Conservation (phyloP, 2,888 invertebrate genomes). For the Drosophila nigricruria region DNA sequence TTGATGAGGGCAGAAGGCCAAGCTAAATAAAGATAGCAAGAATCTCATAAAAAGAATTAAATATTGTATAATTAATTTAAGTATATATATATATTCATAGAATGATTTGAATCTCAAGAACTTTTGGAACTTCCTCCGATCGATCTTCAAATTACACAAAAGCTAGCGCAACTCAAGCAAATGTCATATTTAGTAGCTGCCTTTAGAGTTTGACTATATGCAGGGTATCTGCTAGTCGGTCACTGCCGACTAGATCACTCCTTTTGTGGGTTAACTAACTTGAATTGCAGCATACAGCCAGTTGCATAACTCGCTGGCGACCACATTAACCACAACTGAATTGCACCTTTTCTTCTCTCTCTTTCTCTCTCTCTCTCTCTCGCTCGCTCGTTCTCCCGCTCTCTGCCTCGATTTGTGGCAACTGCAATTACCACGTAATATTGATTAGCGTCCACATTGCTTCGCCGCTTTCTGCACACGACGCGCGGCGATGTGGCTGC, state of each 20-base stretch:
- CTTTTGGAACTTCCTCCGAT: not conserved
- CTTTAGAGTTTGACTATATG: not conserved
- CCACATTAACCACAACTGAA: slow-evolving; percentile 36
- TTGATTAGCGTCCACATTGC: slow-evolving; percentile 72
- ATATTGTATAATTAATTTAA: no score
- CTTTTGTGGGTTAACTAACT: slow-evolving; percentile 32
- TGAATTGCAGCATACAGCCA: slow-evolving; percentile 23
- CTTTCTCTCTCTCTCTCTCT: slow-evolving; percentile 12
- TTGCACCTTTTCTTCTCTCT: slow-evolving; percentile 27
- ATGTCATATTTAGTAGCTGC: not conserved
- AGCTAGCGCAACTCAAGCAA: not conserved
- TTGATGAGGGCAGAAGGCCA: not conserved
- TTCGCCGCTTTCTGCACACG: slow-evolving; percentile 82
- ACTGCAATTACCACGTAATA: slow-evolving; percentile 20
- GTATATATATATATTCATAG: no score
- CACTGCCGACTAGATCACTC: slow-evolving; percentile 1
- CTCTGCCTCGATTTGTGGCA: slow-evolving; percentile 4
- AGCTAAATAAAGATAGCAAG: no score
- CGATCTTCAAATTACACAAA: not conserved
- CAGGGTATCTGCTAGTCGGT: slow-evolving; percentile 5
- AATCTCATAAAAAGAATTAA: no score
- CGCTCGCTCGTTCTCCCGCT: slow-evolving; percentile 22
- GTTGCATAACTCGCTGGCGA: slow-evolving; percentile 50
- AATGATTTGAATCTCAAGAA: no score
- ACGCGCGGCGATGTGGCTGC: slow-evolving; percentile 77